Base-by-base conservation (phyloP, 2,888 invertebrate genomes). In the Trachelus tabidus region DNA sequence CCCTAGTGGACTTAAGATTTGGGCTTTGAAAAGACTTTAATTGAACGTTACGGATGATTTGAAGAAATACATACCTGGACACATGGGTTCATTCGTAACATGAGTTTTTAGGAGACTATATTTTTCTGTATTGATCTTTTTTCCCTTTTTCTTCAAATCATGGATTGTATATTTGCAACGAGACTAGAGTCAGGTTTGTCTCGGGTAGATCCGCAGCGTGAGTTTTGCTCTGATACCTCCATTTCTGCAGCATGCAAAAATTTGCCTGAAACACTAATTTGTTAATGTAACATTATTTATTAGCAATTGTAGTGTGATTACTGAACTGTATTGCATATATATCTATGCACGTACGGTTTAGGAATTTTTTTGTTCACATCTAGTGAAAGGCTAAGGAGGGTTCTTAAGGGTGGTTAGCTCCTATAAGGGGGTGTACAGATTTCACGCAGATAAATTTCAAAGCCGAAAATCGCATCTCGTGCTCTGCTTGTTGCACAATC, bases 401-500 rank as follows among this genome's bases (percentile, higher is more conserved):
- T 30, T n/a, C 12, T n/a, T 35, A 71, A 35, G 68, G 68, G 34
- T 30, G 68, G 33, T 23, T 37, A 30, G 34, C 12, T 33, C 35
- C 9, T 76, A 56, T 12, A 68, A 80, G 79, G 76, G 81, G 79
- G 73, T 34, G 75, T 81, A 78, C 81, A 85, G 86, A 89, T 90
- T 91, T 90, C 84, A 90, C 88, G 89, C 88, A 87, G 90, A 91
- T 91, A 86, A 81, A 88, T 91, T 90, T 90, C 89, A 89, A 89
- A 90, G 85, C 77, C 76, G 79, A 84, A 89, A 90, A 91, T 91
- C 91, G 89, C 81, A 91, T 91, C 87, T 89, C 85, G 87, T 84
- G 88, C 89, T 85, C 85, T 86, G 87, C 84, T 88, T 88, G 83
- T 83, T 82, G 81, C 81, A 83, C 81, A 83, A 86, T 85, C 85